A percentile compares a stretch with the other conserved stretches of the same genome.
phyloP scores from a whole-genome alignment of 2,113 vertebrate genomes.

The Himantopus leucocephalus region DNA sequence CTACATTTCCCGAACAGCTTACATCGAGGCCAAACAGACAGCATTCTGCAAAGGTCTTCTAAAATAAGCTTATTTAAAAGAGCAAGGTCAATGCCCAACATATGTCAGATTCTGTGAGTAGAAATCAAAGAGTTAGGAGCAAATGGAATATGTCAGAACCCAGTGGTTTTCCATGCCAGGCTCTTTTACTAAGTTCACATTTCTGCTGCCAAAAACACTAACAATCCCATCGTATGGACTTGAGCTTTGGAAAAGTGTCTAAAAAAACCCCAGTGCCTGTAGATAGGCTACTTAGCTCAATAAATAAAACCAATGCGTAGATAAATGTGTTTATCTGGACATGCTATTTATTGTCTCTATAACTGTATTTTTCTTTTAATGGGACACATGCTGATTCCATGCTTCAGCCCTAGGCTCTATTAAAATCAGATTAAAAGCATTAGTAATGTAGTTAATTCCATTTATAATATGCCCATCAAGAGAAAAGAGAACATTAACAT shows the following conservation, averaged over 20 bases:
- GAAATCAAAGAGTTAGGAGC: constrained; percentile 43
- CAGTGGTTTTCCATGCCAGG: constrained; percentile 7
- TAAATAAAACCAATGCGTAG: constrained; percentile 37
- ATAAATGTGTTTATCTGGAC: constrained; percentile 61
- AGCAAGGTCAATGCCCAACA: constrained; percentile 45
- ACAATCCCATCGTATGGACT: constrained; percentile 8
- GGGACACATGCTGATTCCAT: constrained; percentile 50
- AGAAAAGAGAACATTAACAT: constrained; percentile 44
- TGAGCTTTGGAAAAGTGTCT: constrained; percentile 10
- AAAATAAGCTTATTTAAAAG: constrained; percentile 67
- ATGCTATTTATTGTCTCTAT: constrained; percentile 53
- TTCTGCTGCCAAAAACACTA: constrained; percentile 41
- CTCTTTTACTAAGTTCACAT: constrained; percentile 31
- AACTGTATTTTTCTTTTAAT: constrained; percentile 62
- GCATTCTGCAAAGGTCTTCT: constrained; percentile 53
- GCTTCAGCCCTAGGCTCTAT: constrained; percentile 44
- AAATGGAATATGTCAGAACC: constrained; percentile 50
- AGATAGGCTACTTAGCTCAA: not conserved
- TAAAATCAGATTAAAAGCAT: constrained; percentile 74
- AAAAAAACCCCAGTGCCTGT: not conserved
- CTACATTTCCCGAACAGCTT: constrained; percentile 66
- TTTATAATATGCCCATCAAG: constrained; percentile 57
- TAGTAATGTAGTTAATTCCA: constrained; percentile 69
- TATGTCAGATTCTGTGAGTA: constrained; percentile 38
- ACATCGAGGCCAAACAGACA: constrained; percentile 51